phyloP scores from a whole-genome alignment of 2,888 invertebrate species.

The Lingula anatina region DNA sequence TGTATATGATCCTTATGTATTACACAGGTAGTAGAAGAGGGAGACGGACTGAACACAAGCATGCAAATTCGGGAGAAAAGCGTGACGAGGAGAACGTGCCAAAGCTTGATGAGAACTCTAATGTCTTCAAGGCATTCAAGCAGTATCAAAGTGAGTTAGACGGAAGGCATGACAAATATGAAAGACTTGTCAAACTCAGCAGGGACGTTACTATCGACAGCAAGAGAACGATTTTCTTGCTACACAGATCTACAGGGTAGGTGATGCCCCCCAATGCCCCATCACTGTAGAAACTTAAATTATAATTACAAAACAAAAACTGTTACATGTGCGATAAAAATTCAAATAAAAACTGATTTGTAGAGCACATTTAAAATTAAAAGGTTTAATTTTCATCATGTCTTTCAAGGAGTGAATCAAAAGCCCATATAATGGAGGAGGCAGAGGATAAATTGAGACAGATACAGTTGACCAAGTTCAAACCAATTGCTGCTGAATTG shows the following conservation, averaged over 20 bases:
- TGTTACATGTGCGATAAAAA: too few relatives aligned
- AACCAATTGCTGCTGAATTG: slow-evolving; percentile 69
- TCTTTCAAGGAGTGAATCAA: too few relatives aligned
- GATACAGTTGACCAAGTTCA: slow-evolving; percentile 61
- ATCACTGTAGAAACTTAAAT: too few relatives aligned
- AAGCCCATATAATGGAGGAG: slow-evolving; percentile 57
- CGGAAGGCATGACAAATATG: slow-evolving; percentile 75
- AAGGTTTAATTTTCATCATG: too few relatives aligned
- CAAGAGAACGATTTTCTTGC: slow-evolving; percentile 79
- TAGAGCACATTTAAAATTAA: too few relatives aligned
- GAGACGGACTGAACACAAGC: too few relatives aligned
- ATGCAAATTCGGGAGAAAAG: too few relatives aligned
- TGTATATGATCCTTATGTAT: too few relatives aligned
- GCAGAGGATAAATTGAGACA: slow-evolving; percentile 66
- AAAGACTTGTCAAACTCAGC: slow-evolving; percentile 74
- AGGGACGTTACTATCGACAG: slow-evolving; percentile 85
- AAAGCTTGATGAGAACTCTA: slow-evolving; percentile 29
- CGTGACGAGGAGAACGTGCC: too few relatives aligned
- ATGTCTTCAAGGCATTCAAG: slow-evolving; percentile 30
- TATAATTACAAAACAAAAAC: too few relatives aligned
- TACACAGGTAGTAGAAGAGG: too few relatives aligned
- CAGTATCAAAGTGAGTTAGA: slow-evolving; percentile 58
- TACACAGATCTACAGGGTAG: slow-evolving; percentile 70
- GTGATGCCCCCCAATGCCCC: slow-evolving; percentile 11
- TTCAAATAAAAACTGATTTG: too few relatives aligned